These are phyloP conservation scores for Tyrannus savana DNA, from an alignment of 2,113 vertebrate genomes.

Conservation along the genomic window DNA sequence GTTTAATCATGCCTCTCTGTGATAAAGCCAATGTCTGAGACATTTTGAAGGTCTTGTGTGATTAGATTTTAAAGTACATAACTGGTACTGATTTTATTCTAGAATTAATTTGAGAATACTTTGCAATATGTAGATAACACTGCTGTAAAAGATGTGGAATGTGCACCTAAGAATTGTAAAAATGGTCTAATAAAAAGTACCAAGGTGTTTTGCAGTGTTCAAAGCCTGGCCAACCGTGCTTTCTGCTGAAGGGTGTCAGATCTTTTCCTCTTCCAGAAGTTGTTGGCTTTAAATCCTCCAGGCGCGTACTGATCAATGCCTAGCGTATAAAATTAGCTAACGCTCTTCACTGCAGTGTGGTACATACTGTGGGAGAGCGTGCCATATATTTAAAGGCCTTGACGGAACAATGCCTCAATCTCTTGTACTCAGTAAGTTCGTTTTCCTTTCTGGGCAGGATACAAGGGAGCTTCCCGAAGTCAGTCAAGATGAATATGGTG, in stretches of 20 bases:
- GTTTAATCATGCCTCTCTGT: not conserved
- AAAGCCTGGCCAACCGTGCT: not conserved
- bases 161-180: not conserved
- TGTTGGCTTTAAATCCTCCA: not conserved
- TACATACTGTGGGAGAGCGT: not conserved
- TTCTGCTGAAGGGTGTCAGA: not conserved
- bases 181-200: not conserved
- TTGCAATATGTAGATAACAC: not conserved
- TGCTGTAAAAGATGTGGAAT: not conserved
- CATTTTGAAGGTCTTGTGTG: not conserved
- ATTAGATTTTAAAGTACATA: not conserved
- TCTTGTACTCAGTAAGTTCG: not conserved
- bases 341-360: not conserved
- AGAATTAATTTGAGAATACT: not conserved
- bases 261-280: not conserved
- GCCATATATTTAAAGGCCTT: not conserved
- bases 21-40: not conserved
- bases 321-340: not conserved
- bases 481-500: constrained; percentile 98
- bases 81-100: not conserved
- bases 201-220: not conserved
- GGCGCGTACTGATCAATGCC: not conserved
- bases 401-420: not conserved
- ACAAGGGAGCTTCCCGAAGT: constrained; percentile 78
- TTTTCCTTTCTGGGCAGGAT: constrained; percentile 72